These are phyloP conservation scores for Nothocercus nigrocapillus DNA, from an alignment of 2,113 vertebrate species.

Conservation along the genomic window DNA sequence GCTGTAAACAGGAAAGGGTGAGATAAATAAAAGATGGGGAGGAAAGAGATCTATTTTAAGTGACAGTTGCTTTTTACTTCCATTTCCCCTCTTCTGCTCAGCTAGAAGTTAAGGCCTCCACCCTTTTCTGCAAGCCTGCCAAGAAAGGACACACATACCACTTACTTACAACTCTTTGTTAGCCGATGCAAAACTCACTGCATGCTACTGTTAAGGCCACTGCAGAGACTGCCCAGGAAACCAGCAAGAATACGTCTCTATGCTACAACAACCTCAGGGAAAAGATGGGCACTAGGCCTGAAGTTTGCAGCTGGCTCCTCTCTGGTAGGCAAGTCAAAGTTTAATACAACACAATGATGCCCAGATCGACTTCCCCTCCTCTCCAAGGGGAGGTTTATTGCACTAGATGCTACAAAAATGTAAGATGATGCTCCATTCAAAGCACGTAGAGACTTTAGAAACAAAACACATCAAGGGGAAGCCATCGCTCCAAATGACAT, in stretches of 20 bases:
- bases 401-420: background rate
- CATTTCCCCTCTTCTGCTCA: background rate
- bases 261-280: background rate
- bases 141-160: background rate
- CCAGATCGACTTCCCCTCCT: background rate
- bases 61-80: background rate
- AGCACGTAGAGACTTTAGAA: background rate
- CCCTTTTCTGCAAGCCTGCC: background rate
- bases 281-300: background rate
- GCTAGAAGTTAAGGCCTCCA: background rate
- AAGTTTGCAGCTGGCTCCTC: background rate
- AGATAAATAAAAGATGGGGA: slow-evolving; percentile 47
- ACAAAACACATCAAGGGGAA: background rate
- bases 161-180: background rate
- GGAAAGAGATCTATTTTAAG: slow-evolving; percentile 21
- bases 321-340: background rate
- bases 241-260: background rate
- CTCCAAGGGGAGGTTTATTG: background rate
- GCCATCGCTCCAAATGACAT: background rate
- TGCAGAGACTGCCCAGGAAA: background rate
- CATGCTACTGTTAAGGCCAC: background rate
- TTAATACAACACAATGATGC: background rate
- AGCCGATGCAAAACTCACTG: background rate
- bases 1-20: slow-evolving; percentile 53
- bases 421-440: background rate